Evolutionary conservation across 2,113 vertebrate genomes (phyloP).

Genomic region (Eulemur macaco): DNA sequence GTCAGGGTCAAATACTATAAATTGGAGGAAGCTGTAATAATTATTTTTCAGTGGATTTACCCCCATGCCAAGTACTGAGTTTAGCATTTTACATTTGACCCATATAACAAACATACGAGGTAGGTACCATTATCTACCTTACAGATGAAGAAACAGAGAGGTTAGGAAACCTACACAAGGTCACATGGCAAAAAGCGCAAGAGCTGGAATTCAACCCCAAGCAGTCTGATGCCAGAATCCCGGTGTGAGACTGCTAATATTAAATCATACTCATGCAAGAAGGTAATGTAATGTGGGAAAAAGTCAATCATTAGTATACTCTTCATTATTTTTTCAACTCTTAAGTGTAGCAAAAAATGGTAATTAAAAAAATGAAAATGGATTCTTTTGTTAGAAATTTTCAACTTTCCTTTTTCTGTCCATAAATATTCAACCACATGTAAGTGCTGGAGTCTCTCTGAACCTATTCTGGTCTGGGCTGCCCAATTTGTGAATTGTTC

Average conservation of each 20-base stretch:
- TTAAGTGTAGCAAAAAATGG: slow-evolving; percentile 29
- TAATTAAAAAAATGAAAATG: not conserved
- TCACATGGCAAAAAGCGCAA: slow-evolving; percentile 41
- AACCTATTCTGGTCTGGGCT: too few relatives aligned
- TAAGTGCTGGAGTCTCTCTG: too few relatives aligned
- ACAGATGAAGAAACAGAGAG: slow-evolving; percentile 38
- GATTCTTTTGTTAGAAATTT: slow-evolving; percentile 38
- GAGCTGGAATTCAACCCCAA: slow-evolving; percentile 33
- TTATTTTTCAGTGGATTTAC: slow-evolving; percentile 42
- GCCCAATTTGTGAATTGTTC: too few relatives aligned
- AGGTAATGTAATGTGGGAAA: not conserved
- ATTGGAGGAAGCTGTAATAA: not conserved
- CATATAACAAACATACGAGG: not conserved
- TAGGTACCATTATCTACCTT: not conserved
- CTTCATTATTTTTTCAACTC: slow-evolving; percentile 26
- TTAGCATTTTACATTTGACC: slow-evolving; percentile 22
- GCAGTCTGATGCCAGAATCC: slow-evolving; percentile 1
- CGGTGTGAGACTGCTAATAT: not conserved
- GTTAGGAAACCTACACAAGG: not conserved
- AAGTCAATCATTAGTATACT: slow-evolving; percentile 11
- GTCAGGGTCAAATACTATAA: slow-evolving; percentile 24
- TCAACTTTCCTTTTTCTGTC: not conserved
- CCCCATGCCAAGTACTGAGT: not conserved
- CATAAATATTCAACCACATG: too few relatives aligned
- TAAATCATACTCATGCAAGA: slow-evolving; percentile 31